Evolutionary conservation across 2,888 invertebrate genomes (phyloP).

Genomic region (Eustalomyia histrio): DNA sequence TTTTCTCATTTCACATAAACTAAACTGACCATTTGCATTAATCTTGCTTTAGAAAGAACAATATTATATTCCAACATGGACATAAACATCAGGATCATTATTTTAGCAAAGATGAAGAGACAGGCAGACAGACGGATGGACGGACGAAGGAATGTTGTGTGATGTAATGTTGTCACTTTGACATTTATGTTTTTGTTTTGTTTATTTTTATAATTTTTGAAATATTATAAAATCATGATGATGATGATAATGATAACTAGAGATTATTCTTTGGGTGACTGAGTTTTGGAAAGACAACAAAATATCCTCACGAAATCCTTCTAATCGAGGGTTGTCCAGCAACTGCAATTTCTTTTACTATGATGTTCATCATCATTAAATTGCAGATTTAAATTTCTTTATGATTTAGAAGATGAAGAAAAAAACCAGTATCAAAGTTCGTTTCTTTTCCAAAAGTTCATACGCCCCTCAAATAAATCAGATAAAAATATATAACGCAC

Average conservation of each 20-base stretch:
- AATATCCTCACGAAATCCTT: slow-evolving; percentile 34
- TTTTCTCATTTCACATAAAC: slow-evolving; percentile 9
- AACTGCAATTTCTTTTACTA: slow-evolving; percentile 13
- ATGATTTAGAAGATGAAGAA: slow-evolving; percentile 8
- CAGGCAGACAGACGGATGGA: neutral
- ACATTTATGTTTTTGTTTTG: slow-evolving; percentile 60
- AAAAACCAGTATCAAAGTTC: slow-evolving; percentile 58
- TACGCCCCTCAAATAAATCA: slow-evolving; percentile 70
- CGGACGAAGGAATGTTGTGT: slow-evolving; percentile 37
- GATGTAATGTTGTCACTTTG: slow-evolving; percentile 65
- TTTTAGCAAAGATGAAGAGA: slow-evolving; percentile 4
- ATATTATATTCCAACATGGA: slow-evolving; percentile 14
- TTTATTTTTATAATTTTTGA: slow-evolving; percentile 52
- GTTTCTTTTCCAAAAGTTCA: slow-evolving; percentile 56
- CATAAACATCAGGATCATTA: slow-evolving; percentile 14
- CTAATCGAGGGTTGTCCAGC: slow-evolving; percentile 57
- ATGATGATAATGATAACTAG: slow-evolving; percentile 57
- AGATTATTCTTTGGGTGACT: slow-evolving; percentile 55
- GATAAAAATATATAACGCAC: slow-evolving; percentile 65
- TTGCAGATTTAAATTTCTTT: slow-evolving; percentile 8
- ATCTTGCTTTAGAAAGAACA: slow-evolving; percentile 47
- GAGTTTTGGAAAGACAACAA: slow-evolving; percentile 20
- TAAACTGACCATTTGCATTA: slow-evolving; percentile 64
- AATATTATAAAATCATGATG: slow-evolving; percentile 59
- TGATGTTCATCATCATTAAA: slow-evolving; percentile 33